Base-by-base conservation (phyloP, 2,888 invertebrate genomes). In the Cerastis rubricosa region DNA sequence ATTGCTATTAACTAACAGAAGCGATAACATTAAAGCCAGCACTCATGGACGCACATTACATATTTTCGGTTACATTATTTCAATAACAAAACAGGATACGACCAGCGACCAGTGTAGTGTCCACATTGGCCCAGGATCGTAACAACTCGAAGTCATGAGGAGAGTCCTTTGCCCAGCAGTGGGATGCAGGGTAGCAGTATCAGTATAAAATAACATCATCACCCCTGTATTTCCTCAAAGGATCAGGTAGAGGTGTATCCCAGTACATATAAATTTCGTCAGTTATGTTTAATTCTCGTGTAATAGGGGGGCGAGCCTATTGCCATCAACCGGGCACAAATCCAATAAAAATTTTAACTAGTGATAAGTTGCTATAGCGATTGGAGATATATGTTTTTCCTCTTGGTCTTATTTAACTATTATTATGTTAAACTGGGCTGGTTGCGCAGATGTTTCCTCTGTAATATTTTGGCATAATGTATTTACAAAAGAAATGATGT, bases 1-100 rank as follows among this genome's bases (percentile, higher is more conserved):
- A 51, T 74, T 84, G 87, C 87, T 89, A 89, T 87, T 85, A 89
- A 89, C 88, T 77, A 83, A 84, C 73, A 68, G 71, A 88, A 88
- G 85, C 88, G 86, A 86, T 88, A 85, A 86, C 81, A 54, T 59
- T 81, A 87, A 79, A 75, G 74, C 85, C 75, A 79, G 85, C 80
- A 76, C 85, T 75, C 84, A 87, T 83, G 81, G 64, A 57, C 77
- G 49, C 51, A 86, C 71, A 79, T 12, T 11, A 71, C 19, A 66
- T 51, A 47, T 29, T 71, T 67, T 29, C 7, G 22, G 35, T 49
- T 64, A 67, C n/a, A n/a, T n/a, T n/a, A 35, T 35, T 35, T 35
- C 35, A 35, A 35, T 35, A 35, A 35, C 35, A 35, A 2, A 35
- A 35, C 35, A 2, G 3, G 35, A 35, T 35, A 35, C 1, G 35